Percentiles rank a stretch among this genome's conserved stretches.
phyloP scores from a whole-genome alignment of 2,113 vertebrate genomes.

The zebrafish (Danio rerio) region DNA sequence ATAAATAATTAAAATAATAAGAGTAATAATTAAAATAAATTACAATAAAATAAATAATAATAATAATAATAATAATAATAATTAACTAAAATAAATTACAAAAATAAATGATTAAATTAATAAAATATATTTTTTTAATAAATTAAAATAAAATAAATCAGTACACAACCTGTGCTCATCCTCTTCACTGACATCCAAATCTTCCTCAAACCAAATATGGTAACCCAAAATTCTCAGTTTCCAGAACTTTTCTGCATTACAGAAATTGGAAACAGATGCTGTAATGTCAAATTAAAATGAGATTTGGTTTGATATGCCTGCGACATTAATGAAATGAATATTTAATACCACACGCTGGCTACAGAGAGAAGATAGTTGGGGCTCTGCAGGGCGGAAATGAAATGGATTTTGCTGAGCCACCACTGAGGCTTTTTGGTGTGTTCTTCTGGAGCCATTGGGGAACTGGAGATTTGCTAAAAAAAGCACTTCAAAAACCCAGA shows the following conservation, averaged over 20 bases:
- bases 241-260: background rate
- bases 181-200: background rate
- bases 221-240: background rate
- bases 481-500: conserved; percentile 63
- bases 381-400: conserved; percentile 81
- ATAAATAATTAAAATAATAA: too few species aligned
- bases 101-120: too few species aligned
- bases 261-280: conserved; percentile 78
- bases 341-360: conserved; percentile 73
- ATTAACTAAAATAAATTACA: too few species aligned
- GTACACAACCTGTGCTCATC: background rate
- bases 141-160: background rate
- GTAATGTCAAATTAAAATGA: conserved; percentile 84
- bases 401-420: conserved; percentile 73
- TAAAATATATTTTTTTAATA: too few species aligned
- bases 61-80: too few species aligned
- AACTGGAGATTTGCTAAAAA: conserved; percentile 70
- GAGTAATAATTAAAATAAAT: too few species aligned
- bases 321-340: conserved; percentile 80
- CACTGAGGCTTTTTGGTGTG: conserved; percentile 65
- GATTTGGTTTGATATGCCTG: conserved; percentile 71
- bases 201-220: background rate
- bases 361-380: conserved; percentile 72
- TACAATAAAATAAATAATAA: too few species aligned
- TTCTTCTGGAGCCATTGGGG: conserved; percentile 67